Evolutionary conservation across 2,888 invertebrate species (phyloP).

Genomic region (Eupithecia exiguata): DNA sequence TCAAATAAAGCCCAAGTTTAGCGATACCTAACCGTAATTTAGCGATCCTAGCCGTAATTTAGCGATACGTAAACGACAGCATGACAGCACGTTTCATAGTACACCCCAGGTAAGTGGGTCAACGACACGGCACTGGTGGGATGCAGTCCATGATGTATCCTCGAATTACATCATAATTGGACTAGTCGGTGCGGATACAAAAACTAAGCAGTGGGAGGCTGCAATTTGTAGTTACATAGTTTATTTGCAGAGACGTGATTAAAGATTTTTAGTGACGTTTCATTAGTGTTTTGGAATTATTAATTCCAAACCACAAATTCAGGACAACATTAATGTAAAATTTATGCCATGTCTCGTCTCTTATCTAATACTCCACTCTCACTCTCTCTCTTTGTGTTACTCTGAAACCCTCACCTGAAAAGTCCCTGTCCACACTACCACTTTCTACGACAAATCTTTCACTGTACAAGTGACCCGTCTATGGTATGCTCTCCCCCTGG

Average conservation of each 20-base stretch:
- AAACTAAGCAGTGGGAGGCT: slow-evolving; percentile 14
- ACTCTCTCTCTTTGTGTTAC: no score
- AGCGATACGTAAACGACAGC: neutral
- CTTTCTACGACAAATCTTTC: no score
- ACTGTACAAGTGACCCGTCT: no score
- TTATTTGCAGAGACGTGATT: neutral
- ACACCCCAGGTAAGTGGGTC: slow-evolving; percentile 42
- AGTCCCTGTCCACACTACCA: no score
- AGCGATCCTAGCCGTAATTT: no score
- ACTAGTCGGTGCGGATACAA: slow-evolving; percentile 25
- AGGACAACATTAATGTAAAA: no score
- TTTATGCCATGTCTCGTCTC: no score
- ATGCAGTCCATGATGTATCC: slow-evolving; percentile 35
- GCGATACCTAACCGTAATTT: neutral
- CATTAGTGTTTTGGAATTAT: neutral
- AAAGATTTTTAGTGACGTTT: neutral
- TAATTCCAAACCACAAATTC: no score
- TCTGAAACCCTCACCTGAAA: no score
- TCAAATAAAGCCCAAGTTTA: neutral
- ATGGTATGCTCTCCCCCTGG: no score
- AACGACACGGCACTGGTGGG: slow-evolving; percentile 40
- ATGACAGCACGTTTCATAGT: slow-evolving; percentile 26
- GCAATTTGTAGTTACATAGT: neutral
- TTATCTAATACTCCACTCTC: no score
- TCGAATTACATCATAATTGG: slow-evolving; percentile 46